A percentile compares a stretch with the other conserved stretches of the same genome.
Evolutionary conservation across 2,888 invertebrate species (phyloP).

Genomic region (Dyspetes luteomarginatus): DNA sequence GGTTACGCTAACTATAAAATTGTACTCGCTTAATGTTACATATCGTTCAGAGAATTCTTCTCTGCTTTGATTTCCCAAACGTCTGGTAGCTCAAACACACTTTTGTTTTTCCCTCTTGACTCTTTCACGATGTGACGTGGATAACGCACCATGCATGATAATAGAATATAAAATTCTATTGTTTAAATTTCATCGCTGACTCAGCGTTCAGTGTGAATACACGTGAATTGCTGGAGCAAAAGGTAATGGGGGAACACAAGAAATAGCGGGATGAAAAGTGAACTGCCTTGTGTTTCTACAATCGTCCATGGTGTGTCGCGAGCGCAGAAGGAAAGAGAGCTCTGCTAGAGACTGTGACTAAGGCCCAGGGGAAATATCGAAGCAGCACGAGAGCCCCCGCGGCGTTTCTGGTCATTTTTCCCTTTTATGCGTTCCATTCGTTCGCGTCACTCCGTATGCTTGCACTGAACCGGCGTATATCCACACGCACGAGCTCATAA

Average conservation of each 20-base stretch:
- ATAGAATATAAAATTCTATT: slow-evolving; percentile 66
- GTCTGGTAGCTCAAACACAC: slow-evolving; percentile 42
- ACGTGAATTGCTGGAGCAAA: no score
- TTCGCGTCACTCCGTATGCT: slow-evolving; percentile 77
- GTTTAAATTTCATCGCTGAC: slow-evolving; percentile 78
- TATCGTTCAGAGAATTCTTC: no score
- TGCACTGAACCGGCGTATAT: slow-evolving; percentile 62
- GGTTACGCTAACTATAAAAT: no score
- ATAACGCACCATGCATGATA: no score
- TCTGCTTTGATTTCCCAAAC: slow-evolving; percentile 39
- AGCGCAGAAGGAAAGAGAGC: slow-evolving; percentile 47
- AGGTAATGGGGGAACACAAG: slow-evolving; percentile 22
- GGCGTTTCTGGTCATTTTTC: slow-evolving; percentile 80
- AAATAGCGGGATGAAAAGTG: slow-evolving; percentile 37
- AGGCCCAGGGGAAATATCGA: slow-evolving; percentile 78
- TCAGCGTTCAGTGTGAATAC: slow-evolving; percentile 55
- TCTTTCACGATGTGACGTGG: neutral
- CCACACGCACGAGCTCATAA: slow-evolving; percentile 55
- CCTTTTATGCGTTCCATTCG: slow-evolving; percentile 82
- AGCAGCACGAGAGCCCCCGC: slow-evolving; percentile 73
- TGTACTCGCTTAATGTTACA: no score
- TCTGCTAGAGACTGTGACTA: slow-evolving; percentile 69
- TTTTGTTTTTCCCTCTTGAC: slow-evolving; percentile 5
- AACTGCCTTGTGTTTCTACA: slow-evolving; percentile 21
- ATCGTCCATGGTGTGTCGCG: slow-evolving; percentile 51